These are phyloP conservation scores for Ceratina calcarata DNA, from an alignment of 1,140 invertebrate genomes.

Conservation along the genomic window DNA sequence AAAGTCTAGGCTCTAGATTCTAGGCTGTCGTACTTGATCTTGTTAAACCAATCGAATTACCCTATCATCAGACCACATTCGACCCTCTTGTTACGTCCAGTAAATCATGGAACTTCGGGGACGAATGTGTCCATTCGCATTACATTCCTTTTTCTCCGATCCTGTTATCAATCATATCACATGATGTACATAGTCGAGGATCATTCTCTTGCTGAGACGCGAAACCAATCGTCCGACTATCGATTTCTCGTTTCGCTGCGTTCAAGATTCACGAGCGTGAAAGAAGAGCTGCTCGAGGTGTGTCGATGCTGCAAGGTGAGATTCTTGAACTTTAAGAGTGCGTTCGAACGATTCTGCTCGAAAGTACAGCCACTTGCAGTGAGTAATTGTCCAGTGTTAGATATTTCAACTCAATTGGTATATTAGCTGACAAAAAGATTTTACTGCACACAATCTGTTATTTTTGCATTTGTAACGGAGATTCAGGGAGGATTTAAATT, in stretches of 20 bases:
- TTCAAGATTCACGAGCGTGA: not conserved
- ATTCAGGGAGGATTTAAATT: no score
- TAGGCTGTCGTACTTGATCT: conserved; percentile 34
- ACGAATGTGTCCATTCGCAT: conserved; percentile 12
- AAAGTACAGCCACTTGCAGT: not conserved
- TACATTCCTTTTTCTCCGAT: not conserved
- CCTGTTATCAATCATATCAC: not conserved
- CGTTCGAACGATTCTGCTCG: not conserved
- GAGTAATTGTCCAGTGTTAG: no score
- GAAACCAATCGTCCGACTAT: not conserved
- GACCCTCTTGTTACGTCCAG: conserved; percentile 14
- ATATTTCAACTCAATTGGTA: no score
- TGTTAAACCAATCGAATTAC: conserved; percentile 56
- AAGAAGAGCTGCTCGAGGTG: not conserved
- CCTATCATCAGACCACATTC: not conserved
- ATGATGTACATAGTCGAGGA: conserved; percentile 19
- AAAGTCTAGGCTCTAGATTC: conserved; percentile 10
- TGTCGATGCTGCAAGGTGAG: conserved; percentile 10
- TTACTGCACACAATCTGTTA: no score
- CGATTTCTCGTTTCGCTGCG: not conserved
- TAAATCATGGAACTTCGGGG: conserved; percentile 30
- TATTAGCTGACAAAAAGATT: no score
- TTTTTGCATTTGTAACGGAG: no score
- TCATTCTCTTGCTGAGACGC: not conserved
- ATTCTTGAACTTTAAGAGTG: not conserved